Conservation (phyloP, 2,113 vertebrate genomes). For the Mugil cephalus region DNA sequence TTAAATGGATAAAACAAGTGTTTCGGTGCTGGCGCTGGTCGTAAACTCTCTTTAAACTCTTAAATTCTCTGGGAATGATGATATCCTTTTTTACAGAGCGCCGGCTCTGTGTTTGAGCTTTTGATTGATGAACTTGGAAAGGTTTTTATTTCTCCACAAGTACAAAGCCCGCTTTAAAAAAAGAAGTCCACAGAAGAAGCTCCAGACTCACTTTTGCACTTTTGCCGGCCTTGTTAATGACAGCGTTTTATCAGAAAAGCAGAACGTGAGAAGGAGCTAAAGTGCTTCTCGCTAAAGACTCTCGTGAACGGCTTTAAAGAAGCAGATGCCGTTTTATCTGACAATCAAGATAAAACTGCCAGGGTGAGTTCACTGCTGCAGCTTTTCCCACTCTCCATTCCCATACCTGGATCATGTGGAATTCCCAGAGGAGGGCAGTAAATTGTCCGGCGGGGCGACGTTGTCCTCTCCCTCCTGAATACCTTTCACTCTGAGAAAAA, state of each 20-base stretch:
- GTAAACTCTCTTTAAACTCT: no score
- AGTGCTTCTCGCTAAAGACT: constrained; percentile 88
- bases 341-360: constrained; percentile 92
- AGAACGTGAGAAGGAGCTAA: constrained; percentile 86
- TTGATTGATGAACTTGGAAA: constrained; percentile 47
- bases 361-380: constrained; percentile 75
- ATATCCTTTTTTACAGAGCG: constrained; percentile 25
- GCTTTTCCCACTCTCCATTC: constrained; percentile 84
- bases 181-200: constrained; percentile 62
- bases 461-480: constrained; percentile 76
- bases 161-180: constrained; percentile 36
- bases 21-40: background rate
- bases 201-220: constrained; percentile 82
- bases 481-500: constrained; percentile 63
- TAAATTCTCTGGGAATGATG: constrained; percentile 8
- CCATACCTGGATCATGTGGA: constrained; percentile 86
- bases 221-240: constrained; percentile 91
- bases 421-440: constrained; percentile 90
- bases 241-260: constrained; percentile 91
- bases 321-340: constrained; percentile 91
- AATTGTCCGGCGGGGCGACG: constrained; percentile 82
- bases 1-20: background rate
- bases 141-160: constrained; percentile 35
- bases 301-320: constrained; percentile 78
- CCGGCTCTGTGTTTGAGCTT: constrained; percentile 16